phyloP scores from a whole-genome alignment of 2,888 invertebrate genomes.

The Cheilosia variabilis region DNA sequence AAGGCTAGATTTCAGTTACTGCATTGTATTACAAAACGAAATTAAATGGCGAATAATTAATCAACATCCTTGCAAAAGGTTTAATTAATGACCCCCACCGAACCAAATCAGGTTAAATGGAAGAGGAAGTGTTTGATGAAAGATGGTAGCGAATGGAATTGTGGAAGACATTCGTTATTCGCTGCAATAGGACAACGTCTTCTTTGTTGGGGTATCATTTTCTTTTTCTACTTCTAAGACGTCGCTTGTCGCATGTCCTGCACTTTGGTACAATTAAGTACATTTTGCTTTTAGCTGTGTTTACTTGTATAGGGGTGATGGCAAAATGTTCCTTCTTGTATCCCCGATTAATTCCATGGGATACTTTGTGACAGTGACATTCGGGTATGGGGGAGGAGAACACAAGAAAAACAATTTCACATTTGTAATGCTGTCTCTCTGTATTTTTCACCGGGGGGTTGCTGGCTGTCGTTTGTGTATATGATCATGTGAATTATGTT shows the following conservation, averaged over 20 bases:
- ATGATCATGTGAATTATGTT: background rate
- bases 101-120: slow-evolving; percentile 44
- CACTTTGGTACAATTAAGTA: slow-evolving; percentile 69
- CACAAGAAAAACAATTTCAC: slow-evolving; percentile 41
- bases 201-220: background rate
- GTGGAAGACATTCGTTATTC: slow-evolving; percentile 8
- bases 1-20: background rate
- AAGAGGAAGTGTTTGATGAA: slow-evolving; percentile 44
- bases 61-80: slow-evolving; percentile 64
- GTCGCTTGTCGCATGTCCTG: slow-evolving; percentile 23
- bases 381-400: slow-evolving; percentile 31
- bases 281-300: slow-evolving; percentile 57
- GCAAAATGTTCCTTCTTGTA: slow-evolving; percentile 24
- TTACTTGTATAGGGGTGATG: slow-evolving; percentile 10
- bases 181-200: background rate
- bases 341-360: slow-evolving; percentile 61
- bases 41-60: slow-evolving; percentile 72
- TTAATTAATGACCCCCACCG: slow-evolving; percentile 60
- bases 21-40: slow-evolving; percentile 42
- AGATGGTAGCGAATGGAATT: slow-evolving; percentile 10
- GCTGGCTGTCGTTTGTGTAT: background rate
- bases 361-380: slow-evolving; percentile 58
- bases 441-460: slow-evolving; percentile 22
- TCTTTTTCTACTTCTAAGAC: slow-evolving; percentile 3
- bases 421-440: slow-evolving; percentile 29